A percentile compares a stretch with the other conserved stretches of the same genome.
Evolutionary conservation across 2,113 vertebrate genomes (phyloP).

Genomic region (Sakesphorus luctuosus): DNA sequence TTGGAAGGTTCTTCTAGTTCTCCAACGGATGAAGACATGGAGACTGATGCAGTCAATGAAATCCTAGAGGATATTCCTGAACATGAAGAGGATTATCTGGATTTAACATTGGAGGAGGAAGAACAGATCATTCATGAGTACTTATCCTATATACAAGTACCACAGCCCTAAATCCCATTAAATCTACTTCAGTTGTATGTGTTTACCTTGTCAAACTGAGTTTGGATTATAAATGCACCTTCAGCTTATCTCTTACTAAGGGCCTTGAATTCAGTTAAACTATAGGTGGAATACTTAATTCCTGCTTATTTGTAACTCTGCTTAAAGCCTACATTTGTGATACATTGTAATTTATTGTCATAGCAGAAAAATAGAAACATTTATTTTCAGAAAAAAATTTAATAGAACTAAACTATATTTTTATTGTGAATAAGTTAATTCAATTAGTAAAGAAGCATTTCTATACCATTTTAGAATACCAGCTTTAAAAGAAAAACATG

Average conservation of each 20-base stretch:
- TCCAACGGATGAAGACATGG: conserved; percentile 79
- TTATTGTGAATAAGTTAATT: conserved; percentile 48
- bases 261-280: conserved; percentile 37
- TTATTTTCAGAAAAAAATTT: conserved; percentile 72
- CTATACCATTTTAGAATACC: conserved; percentile 31
- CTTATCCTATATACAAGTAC: conserved; percentile 76
- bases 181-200: background rate
- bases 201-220: conserved; percentile 37
- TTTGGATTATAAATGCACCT: conserved; percentile 46
- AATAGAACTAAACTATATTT: conserved; percentile 71
- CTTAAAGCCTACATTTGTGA: conserved; percentile 53
- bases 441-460: conserved; percentile 57
- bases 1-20: conserved; percentile 77
- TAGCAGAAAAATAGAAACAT: conserved; percentile 57
- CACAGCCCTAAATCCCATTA: conserved; percentile 51
- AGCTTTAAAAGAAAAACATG: conserved; percentile 5
- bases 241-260: conserved; percentile 49
- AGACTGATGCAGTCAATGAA: conserved; percentile 88
- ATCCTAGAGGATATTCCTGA: conserved; percentile 90
- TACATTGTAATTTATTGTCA: conserved; percentile 54
- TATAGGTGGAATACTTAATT: conserved; percentile 27
- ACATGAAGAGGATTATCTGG: conserved; percentile 95
- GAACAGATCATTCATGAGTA: conserved; percentile 83
- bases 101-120: conserved; percentile 94
- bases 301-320: conserved; percentile 55